These are phyloP conservation scores for Volucella inflata DNA, from an alignment of 2,888 invertebrate species.

Conservation along the genomic window DNA sequence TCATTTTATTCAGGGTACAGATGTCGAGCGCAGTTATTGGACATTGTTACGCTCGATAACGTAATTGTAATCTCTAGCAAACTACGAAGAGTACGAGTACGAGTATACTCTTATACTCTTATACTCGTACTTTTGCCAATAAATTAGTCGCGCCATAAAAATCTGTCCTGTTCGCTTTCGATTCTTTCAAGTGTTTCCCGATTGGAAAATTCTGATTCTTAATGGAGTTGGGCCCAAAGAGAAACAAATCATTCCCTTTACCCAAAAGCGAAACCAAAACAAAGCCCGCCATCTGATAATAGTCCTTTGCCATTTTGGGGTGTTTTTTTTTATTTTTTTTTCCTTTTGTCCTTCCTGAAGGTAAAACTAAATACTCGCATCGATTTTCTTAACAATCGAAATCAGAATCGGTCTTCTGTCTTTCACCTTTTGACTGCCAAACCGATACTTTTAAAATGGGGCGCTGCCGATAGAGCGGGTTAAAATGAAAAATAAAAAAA, in stretches of 20 bases:
- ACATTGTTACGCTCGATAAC: slow-evolving; percentile 68
- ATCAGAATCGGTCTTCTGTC: slow-evolving; percentile 45
- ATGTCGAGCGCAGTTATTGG: slow-evolving; percentile 50
- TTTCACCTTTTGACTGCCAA: slow-evolving; percentile 68
- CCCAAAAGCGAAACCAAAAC: slow-evolving; percentile 6
- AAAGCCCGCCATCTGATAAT: slow-evolving; percentile 1
- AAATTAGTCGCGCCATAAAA: slow-evolving; percentile 60
- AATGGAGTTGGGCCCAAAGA: neutral
- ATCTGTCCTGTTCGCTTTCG: slow-evolving; percentile 52
- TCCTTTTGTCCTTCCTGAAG: slow-evolving; percentile 14
- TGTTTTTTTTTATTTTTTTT: neutral
- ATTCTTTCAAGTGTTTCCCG: slow-evolving; percentile 53
- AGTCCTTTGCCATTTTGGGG: too few species aligned
- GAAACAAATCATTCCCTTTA: slow-evolving; percentile 41
- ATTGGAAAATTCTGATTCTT: slow-evolving; percentile 62
- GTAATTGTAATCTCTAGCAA: slow-evolving; percentile 60
- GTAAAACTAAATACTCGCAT: slow-evolving; percentile 66
- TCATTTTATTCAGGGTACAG: slow-evolving; percentile 18
- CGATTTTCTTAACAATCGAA: slow-evolving; percentile 52
- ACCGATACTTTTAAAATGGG: slow-evolving; percentile 44
- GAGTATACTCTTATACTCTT: too few species aligned
- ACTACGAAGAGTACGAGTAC: too few species aligned
- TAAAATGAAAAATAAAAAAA: slow-evolving; percentile 8
- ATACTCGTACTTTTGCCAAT: slow-evolving; percentile 47
- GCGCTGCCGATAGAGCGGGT: neutral